Conservation (phyloP, 2,888 invertebrate genomes). For the Myopa tessellatipennis region DNA sequence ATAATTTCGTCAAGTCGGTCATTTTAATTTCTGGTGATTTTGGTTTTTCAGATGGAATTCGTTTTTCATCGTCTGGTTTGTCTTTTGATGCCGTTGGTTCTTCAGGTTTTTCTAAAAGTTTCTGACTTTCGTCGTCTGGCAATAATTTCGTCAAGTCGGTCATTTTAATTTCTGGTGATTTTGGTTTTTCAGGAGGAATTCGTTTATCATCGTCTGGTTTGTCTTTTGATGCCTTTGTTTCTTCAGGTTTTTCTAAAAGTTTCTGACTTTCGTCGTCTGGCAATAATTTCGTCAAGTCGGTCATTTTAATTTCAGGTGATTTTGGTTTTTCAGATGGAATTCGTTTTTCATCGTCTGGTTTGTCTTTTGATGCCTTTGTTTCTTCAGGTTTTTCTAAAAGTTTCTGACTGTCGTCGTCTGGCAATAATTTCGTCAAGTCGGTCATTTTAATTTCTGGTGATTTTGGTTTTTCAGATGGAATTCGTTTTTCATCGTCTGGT, state of each 20-base stretch:
- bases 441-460: not conserved
- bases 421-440: not conserved
- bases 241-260: not conserved
- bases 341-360: not conserved
- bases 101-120: no score
- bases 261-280: not conserved
- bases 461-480: not conserved
- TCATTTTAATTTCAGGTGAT: not conserved
- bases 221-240: not conserved
- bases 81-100: not conserved
- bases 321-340: not conserved
- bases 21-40: no score
- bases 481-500: not conserved
- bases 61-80: not conserved
- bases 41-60: constrained; percentile 37
- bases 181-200: no score
- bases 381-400: not conserved
- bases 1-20: no score
- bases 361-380: not conserved
- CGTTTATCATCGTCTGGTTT: no score
- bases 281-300: not conserved
- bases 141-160: no score
- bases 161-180: no score
- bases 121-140: no score
- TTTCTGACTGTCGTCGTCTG: not conserved